Evolutionary conservation across 2,888 invertebrate genomes (phyloP), one percentile per base, ranked within the genome.

Genomic region (Blera fallax): DNA sequence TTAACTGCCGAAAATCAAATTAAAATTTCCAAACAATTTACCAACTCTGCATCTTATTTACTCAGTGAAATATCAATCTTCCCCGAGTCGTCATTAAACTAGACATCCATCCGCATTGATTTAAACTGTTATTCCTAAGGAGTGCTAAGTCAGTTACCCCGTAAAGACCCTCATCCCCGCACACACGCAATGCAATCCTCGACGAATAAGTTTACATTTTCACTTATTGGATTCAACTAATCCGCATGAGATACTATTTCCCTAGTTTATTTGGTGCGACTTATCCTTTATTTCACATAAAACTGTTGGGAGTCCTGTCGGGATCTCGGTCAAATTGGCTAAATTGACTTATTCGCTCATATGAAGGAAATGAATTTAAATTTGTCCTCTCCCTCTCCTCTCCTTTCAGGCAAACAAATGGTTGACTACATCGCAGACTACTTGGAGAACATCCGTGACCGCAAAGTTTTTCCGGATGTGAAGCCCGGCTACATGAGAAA

Each of bases 351-450:
- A 21, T 10, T 10, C 11, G 11, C 16, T 48, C 45, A 40, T 27
- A 37, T 45, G 27, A 34, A 11, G 7, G n/a, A 60, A 40, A 48
- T 69, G 45, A 14, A 37, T 64, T 1, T 24, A n/a, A 50, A 8
- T 67, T 34, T 67, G n/a, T n/a, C 18, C 10, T 29, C 6, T 69
- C 8, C 1, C 0, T 2, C 18, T n/a, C 11, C 8, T 16, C 40
- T 56, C 21, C 14, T 24, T 69, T 87, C 91, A 97, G 99, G 98
- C 45, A 99, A 99, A 92, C 98, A 99, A 93, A 96, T 99, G 96
- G 97, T 99, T 80, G 99, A 99, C 93, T 99, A 97, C 92, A 98
- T 99, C 88, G 98, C 98, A 0, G 98, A 99, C 91, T 99, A 99
- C 91, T 92, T 99, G 91, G 96, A 97, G 92, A 97, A 96, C 88